Percentiles rank a stretch among this genome's conserved stretches.
Evolutionary conservation across 1,140 invertebrate genomes (phyloP).

Genomic region (Drosophila obscura): DNA sequence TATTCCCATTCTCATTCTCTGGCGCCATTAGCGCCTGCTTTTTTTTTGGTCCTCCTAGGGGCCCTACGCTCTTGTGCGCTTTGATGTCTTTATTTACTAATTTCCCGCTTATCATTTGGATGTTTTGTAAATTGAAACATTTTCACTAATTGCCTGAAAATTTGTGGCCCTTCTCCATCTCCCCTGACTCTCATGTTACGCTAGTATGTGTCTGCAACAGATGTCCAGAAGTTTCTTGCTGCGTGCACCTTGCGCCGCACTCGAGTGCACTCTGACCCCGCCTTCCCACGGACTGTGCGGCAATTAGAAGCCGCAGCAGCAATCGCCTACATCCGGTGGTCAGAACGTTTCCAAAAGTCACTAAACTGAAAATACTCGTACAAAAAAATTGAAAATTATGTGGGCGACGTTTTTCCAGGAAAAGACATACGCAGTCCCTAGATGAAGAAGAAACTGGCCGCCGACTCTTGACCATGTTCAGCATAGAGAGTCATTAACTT

Average conservation of each 20-base stretch:
- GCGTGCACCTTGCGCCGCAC: slow-evolving; percentile 47
- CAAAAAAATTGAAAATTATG: slow-evolving; percentile 73
- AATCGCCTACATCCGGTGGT: slow-evolving; percentile 74
- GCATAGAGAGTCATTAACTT: slow-evolving; percentile 67
- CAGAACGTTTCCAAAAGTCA: slow-evolving; percentile 44
- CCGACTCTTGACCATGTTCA: slow-evolving; percentile 69
- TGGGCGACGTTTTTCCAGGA: slow-evolving; percentile 76
- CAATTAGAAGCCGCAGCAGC: slow-evolving; percentile 66
- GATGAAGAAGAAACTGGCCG: slow-evolving; percentile 29
- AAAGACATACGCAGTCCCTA: slow-evolving; percentile 57
- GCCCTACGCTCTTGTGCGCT: slow-evolving; percentile 34
- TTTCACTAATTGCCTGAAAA: slow-evolving; percentile 81
- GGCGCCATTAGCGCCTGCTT: slow-evolving; percentile 79
- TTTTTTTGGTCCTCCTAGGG: slow-evolving; percentile 27
- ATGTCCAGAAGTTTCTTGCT: slow-evolving; percentile 19
- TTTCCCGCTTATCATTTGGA: slow-evolving; percentile 80
- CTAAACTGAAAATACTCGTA: slow-evolving; percentile 45
- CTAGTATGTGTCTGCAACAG: slow-evolving; percentile 18
- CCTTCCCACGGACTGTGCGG: slow-evolving; percentile 12
- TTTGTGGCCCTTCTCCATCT: slow-evolving; percentile 45
- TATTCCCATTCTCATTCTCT: slow-evolving; percentile 3
- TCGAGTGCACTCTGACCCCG: slow-evolving; percentile 69
- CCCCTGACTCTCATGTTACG: too few species aligned
- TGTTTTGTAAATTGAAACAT: slow-evolving; percentile 82
- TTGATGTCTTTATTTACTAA: slow-evolving; percentile 82